Percentiles rank a stretch among this genome's conserved stretches.
Conservation (phyloP, 2,113 vertebrate species). For the Aplodontia rufa region DNA sequence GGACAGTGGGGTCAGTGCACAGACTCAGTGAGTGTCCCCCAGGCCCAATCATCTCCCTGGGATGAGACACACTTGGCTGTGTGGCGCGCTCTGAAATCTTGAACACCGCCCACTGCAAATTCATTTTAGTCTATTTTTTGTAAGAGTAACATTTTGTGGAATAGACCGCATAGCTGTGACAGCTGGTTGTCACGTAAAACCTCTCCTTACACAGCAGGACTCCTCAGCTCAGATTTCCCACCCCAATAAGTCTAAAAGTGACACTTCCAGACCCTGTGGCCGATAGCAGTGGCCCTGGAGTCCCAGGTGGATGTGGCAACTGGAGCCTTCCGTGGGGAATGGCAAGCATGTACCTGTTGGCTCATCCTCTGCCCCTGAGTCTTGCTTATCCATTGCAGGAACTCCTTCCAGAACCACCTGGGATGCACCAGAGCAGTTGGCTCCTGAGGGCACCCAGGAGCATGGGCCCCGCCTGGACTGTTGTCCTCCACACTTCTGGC, state of each 20-base stretch:
- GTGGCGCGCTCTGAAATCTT: neutral
- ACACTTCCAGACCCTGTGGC: neutral
- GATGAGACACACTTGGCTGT: neutral
- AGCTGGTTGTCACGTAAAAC: neutral
- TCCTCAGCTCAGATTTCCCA: neutral
- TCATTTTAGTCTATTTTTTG: neutral
- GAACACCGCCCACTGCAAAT: neutral
- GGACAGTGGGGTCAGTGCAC: fast-evolving
- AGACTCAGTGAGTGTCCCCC: fast-evolving
- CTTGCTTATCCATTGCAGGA: neutral
- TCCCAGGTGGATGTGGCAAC: fast-evolving
- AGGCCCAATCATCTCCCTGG: fast-evolving
- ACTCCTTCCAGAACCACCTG: no score
- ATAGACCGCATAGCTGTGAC: neutral
- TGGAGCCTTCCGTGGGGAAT: neutral
- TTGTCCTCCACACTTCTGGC: fast-evolving
- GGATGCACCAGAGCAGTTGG: fast-evolving
- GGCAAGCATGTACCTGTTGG: fast-evolving
- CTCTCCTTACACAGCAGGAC: neutral
- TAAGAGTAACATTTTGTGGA: neutral
- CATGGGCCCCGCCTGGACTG: neutral
- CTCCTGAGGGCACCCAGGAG: no score
- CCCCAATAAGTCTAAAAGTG: fast-evolving
- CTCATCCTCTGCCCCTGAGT: fast-evolving
- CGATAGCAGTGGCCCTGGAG: fast-evolving